Percentiles rank a stretch among this genome's conserved stretches.
Conservation (phyloP, 37 sponge, comb jelly and placozoan species). For the Aplysina aerophoba region DNA sequence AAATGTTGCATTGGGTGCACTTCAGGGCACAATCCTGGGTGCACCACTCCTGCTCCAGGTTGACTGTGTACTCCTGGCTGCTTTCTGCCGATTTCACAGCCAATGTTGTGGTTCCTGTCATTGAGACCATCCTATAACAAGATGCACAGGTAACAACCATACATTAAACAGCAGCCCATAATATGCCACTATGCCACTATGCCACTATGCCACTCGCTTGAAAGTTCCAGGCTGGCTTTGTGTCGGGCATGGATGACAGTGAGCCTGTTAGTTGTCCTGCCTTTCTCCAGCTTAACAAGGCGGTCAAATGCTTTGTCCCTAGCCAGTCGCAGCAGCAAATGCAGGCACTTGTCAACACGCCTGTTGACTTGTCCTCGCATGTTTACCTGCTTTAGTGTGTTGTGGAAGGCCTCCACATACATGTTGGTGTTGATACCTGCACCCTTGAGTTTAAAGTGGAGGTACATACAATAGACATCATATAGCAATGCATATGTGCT, state of each 20-base stretch:
- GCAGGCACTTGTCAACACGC: slow-evolving; percentile 47
- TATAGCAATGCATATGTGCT: too few relatives aligned
- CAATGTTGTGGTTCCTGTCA: too few relatives aligned
- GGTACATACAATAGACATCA: too few relatives aligned
- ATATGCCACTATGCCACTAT: too few relatives aligned
- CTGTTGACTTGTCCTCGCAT: slow-evolving; percentile 44
- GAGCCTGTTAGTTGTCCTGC: slow-evolving; percentile 38
- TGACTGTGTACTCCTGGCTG: too few relatives aligned
- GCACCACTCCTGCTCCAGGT: not conserved
- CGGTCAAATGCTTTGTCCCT: slow-evolving; percentile 67
- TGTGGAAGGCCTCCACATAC: slow-evolving; percentile 69
- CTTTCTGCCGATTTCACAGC: too few relatives aligned
- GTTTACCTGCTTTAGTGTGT: slow-evolving; percentile 54
- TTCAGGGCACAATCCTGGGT: slow-evolving; percentile 10
- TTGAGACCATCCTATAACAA: too few relatives aligned
- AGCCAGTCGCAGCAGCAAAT: slow-evolving; percentile 45
- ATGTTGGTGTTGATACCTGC: slow-evolving; percentile 65
- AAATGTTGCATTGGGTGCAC: slow-evolving; percentile 35
- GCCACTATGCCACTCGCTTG: too few relatives aligned
- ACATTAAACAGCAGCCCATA: too few relatives aligned
- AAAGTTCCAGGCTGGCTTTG: not conserved
- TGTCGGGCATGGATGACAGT: slow-evolving; percentile 28
- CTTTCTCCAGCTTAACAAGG: slow-evolving; percentile 50
- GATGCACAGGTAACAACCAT: too few relatives aligned
- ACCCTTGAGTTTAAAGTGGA: not conserved